These are phyloP conservation scores for Stichodactyla helianthus DNA, from an alignment of 64 coral and sea anemone genomes.

Conservation along the genomic window DNA sequence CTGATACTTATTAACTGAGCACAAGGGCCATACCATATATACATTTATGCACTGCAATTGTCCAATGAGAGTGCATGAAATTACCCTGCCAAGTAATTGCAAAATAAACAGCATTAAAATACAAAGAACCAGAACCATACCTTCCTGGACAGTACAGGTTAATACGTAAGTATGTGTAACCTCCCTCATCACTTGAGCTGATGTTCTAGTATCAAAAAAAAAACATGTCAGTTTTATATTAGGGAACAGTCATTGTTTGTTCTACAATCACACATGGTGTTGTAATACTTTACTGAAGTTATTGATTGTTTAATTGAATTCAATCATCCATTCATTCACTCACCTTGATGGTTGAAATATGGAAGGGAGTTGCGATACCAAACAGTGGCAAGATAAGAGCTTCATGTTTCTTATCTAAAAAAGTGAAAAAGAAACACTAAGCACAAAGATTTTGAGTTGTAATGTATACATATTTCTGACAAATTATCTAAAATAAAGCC, in stretches of 20 bases:
- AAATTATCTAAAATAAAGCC: too few species aligned
- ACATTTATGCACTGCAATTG: too few species aligned
- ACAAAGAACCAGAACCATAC: slow-evolving; percentile 26
- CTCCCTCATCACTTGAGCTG: slow-evolving; percentile 96
- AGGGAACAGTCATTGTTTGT: background rate
- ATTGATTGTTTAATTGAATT: too few species aligned
- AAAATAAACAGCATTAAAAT: background rate
- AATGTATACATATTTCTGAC: too few species aligned
- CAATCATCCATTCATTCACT: background rate
- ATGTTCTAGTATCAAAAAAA: slow-evolving; percentile 64
- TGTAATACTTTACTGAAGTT: too few species aligned
- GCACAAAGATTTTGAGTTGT: too few species aligned
- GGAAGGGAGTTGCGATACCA: slow-evolving; percentile 93
- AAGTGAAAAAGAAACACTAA: background rate
- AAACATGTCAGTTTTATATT: background rate
- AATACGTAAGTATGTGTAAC: slow-evolving; percentile 94
- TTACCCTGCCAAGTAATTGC: too few species aligned
- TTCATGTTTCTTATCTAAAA: slow-evolving; percentile 94
- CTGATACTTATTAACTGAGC: too few species aligned
- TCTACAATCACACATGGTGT: background rate
- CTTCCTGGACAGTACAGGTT: slow-evolving; percentile 97
- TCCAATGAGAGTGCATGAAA: too few species aligned
- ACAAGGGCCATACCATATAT: too few species aligned
- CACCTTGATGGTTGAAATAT: slow-evolving; percentile 99
- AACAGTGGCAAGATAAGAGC: slow-evolving; percentile 87